Percentiles rank a stretch among this genome's conserved stretches.
Conservation (phyloP, 2,888 invertebrate species). For the Lasioglossum villosulum region DNA sequence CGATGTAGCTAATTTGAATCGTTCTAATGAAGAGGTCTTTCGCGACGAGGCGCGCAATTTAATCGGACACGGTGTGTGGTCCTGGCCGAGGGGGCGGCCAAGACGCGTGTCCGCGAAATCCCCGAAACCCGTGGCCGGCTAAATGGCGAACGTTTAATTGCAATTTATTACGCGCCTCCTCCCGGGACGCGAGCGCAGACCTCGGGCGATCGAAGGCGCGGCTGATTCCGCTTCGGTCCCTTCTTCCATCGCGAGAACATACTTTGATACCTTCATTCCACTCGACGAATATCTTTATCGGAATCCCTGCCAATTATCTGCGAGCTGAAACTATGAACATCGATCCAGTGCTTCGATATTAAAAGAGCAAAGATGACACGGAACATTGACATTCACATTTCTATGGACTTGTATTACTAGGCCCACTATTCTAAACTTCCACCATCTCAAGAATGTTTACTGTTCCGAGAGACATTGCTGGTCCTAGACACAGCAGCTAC, state of each 20-base stretch:
- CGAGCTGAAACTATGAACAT: not conserved
- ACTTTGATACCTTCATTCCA: conserved; percentile 15
- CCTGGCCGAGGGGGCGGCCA: conserved; percentile 25
- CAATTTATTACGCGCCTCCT: conserved; percentile 59
- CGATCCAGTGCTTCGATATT: not conserved
- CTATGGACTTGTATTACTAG: not conserved
- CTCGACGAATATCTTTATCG: not conserved
- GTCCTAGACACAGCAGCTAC: not conserved
- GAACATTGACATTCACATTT: not conserved
- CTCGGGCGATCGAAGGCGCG: conserved; percentile 40
- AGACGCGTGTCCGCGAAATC: conserved; percentile 56
- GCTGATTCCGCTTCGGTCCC: conserved; percentile 8
- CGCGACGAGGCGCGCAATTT: conserved; percentile 50
- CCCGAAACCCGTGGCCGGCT: conserved; percentile 45
- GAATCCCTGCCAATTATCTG: not conserved
- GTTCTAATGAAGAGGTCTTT: conserved; percentile 64
- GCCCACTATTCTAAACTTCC: not conserved
- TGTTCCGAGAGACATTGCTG: not conserved
- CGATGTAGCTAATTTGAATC: conserved; percentile 59
- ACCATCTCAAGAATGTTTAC: not conserved
- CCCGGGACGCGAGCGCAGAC: not conserved
- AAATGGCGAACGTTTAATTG: conserved; percentile 60
- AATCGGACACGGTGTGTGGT: conserved; percentile 58
- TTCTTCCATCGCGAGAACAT: conserved; percentile 27
- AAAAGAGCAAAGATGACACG: not conserved